These are phyloP conservation scores for Chaetogeoica ovagalla DNA, from an alignment of 2,888 invertebrate species.

Conservation along the genomic window DNA sequence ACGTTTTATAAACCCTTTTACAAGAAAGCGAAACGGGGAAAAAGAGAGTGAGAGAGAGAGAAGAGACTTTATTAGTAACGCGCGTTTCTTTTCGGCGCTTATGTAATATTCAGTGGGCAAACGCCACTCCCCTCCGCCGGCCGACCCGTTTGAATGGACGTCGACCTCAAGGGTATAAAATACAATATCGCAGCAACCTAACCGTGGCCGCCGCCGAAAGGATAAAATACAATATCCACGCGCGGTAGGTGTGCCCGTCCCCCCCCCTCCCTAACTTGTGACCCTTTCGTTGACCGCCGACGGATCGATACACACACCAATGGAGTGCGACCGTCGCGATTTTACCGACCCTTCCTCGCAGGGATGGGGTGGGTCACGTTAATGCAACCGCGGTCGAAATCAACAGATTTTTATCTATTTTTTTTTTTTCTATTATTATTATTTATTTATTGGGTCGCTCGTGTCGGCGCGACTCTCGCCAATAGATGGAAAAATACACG, in stretches of 20 bases:
- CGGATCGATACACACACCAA: conserved; percentile 45
- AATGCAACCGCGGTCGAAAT: conserved; percentile 25
- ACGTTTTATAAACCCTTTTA: no score
- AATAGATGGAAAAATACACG: not conserved
- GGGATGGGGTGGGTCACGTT: not conserved
- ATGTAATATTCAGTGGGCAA: conserved; percentile 50
- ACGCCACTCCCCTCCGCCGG: not conserved
- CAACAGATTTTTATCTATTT: conserved; percentile 36
- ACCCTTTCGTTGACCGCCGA: conserved; percentile 51
- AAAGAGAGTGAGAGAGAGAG: no score
- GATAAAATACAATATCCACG: conserved; percentile 35
- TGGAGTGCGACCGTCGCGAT: not conserved
- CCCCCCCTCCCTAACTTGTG: no score
- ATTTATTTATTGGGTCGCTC: not conserved
- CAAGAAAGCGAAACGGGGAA: no score
- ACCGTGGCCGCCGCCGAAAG: not conserved
- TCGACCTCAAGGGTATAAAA: conserved; percentile 33
- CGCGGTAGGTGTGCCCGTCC: conserved; percentile 21
- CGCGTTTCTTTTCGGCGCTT: conserved; percentile 22
- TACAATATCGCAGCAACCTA: not conserved
- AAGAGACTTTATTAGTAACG: not conserved
- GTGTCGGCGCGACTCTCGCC: no score
- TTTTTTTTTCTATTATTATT: not conserved
- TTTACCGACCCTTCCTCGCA: not conserved
- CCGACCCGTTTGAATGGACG: conserved; percentile 49